A percentile compares a stretch with the other conserved stretches of the same genome.
phyloP scores from a whole-genome alignment of 2,797 vertebrate species.

The Xenentodon cancila region DNA sequence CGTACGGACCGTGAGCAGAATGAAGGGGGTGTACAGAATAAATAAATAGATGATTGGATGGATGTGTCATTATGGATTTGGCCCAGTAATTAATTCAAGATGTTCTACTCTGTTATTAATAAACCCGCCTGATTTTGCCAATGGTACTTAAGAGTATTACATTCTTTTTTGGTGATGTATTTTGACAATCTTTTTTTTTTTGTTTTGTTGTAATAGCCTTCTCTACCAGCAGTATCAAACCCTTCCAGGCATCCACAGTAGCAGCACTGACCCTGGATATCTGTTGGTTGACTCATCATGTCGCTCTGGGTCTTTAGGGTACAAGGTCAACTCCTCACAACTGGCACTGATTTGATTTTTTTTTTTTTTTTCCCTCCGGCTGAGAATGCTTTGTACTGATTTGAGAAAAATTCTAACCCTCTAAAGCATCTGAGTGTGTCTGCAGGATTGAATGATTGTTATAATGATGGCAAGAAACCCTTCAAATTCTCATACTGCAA shows the following conservation, averaged over 20 bases:
- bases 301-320: slow-evolving; percentile 15
- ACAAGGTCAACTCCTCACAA: no score
- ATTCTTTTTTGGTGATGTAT: no score
- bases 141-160: no score
- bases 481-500: neutral
- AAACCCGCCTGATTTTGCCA: no score
- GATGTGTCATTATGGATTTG: no score
- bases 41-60: no score
- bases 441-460: slow-evolving; percentile 4
- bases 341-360: no score
- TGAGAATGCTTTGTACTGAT: slow-evolving; percentile 8
- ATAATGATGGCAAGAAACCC: slow-evolving; percentile 9
- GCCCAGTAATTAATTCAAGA: no score
- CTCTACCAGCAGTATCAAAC: slow-evolving; percentile 3
- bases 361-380: slow-evolving; percentile 20
- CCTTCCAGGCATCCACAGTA: slow-evolving; percentile 16
- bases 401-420: slow-evolving; percentile 1
- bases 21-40: no score
- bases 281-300: slow-evolving; percentile 44
- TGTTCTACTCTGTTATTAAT: no score
- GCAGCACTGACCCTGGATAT: slow-evolving; percentile 45
- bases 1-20: no score
- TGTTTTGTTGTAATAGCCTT: neutral
- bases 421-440: neutral
- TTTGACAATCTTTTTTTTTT: neutral